Conservation (phyloP, 2,113 vertebrate species). For the Martes martes region DNA sequence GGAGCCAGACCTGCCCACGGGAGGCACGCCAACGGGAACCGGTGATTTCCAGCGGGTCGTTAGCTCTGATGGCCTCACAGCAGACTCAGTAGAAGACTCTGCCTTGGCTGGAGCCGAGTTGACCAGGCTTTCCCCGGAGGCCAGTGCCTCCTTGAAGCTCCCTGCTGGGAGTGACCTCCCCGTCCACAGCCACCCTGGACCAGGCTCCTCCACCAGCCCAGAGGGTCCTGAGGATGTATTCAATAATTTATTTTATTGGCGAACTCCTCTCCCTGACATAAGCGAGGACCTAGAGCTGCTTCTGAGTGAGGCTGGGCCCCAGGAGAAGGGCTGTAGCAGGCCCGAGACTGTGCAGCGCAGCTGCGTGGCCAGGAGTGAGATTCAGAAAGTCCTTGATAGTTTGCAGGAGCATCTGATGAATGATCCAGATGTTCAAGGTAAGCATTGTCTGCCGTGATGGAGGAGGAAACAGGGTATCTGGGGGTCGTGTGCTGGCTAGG, state of each 20-base stretch:
- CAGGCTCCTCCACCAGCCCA: slow-evolving; percentile 10
- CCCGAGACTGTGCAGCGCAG: slow-evolving; percentile 61
- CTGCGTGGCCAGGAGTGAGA: slow-evolving; percentile 86
- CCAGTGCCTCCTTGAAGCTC: background rate
- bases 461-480: background rate
- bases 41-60: background rate
- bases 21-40: background rate
- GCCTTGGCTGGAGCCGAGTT: background rate
- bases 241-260: slow-evolving; percentile 90
- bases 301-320: slow-evolving; percentile 71
- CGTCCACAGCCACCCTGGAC: background rate
- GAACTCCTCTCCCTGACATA: slow-evolving; percentile 90
- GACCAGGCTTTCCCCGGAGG: slow-evolving; percentile 10
- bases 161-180: background rate
- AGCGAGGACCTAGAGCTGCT: slow-evolving; percentile 89
- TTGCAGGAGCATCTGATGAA: slow-evolving; percentile 88
- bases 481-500: background rate
- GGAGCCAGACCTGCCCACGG: background rate
- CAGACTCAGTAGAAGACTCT: background rate
- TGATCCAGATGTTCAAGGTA: slow-evolving; percentile 92
- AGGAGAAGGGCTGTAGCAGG: slow-evolving; percentile 33
- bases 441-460: background rate
- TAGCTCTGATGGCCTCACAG: background rate
- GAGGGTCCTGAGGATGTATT: slow-evolving; percentile 80
- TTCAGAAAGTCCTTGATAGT: slow-evolving; percentile 90